Conservation (phyloP, 1,140 invertebrate species). For the Solen grandis region DNA sequence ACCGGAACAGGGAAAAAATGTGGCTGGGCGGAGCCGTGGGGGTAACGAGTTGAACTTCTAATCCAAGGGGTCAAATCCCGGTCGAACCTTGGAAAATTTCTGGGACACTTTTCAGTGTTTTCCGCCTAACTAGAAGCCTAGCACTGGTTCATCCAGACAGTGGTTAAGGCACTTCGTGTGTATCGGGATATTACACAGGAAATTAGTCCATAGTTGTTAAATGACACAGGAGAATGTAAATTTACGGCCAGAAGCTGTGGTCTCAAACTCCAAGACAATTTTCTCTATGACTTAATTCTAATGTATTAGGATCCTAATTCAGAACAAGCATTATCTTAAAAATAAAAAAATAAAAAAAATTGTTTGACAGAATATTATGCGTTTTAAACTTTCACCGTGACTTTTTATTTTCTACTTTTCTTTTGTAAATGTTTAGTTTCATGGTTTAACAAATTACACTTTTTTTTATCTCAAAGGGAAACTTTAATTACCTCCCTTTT, state of each 20-base stretch:
- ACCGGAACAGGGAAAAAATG: too few relatives aligned
- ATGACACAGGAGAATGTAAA: too few relatives aligned
- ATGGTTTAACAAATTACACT: background rate
- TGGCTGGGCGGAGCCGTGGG: too few relatives aligned
- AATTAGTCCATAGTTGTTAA: too few relatives aligned
- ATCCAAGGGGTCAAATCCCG: too few relatives aligned
- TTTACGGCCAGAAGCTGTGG: background rate
- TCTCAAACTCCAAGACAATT: background rate
- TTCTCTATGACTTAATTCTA: background rate
- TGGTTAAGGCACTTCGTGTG: too few relatives aligned
- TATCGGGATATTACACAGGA: too few relatives aligned
- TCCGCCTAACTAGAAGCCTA: too few relatives aligned
- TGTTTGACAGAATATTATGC: background rate
- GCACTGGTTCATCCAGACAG: too few relatives aligned
- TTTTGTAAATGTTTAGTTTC: background rate
- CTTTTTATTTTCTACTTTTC: background rate
- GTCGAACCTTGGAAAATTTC: too few relatives aligned
- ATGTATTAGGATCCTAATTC: background rate
- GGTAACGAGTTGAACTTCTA: too few relatives aligned
- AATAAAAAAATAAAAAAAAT: background rate
- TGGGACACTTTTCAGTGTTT: too few relatives aligned
- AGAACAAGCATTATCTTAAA: background rate
- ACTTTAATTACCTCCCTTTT: background rate
- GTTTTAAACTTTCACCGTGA: background rate
- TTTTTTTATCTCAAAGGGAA: background rate